Conservation (phyloP, 2,113 vertebrate genomes). For the Ceyx melanurus region DNA sequence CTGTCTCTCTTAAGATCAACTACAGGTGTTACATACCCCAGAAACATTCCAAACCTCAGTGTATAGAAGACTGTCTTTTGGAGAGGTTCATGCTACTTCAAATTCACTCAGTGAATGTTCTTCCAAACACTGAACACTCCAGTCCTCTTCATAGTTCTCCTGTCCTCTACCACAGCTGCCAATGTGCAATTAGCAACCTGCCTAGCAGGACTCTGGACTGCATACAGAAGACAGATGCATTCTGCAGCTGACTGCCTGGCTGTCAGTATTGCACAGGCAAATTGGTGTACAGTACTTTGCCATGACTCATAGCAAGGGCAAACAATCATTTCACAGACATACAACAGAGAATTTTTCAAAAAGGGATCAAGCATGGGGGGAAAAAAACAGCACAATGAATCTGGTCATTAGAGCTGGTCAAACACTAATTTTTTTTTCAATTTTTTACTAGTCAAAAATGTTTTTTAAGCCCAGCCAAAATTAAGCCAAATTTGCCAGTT, state of each 20-base stretch:
- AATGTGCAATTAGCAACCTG: neutral
- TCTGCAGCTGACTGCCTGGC: neutral
- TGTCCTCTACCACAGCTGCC: neutral
- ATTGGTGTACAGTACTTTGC: neutral
- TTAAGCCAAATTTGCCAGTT: neutral
- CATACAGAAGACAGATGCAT: neutral
- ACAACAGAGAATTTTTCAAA: neutral
- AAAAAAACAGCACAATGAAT: neutral
- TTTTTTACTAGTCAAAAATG: neutral
- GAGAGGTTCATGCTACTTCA: neutral
- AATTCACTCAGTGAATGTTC: neutral
- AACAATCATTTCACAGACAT: neutral
- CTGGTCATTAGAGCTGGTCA: neutral
- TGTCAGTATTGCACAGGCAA: neutral
- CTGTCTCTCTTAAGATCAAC: neutral
- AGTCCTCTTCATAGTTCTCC: neutral
- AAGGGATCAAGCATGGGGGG: neutral
- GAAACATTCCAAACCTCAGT: neutral
- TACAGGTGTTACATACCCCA: neutral
- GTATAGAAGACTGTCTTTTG: fast-evolving
- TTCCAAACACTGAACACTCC: neutral
- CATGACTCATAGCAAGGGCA: neutral
- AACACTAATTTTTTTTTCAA: neutral
- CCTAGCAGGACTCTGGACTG: neutral
- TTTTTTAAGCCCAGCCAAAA: neutral